Conservation (phyloP, 2,113 vertebrate species). For the Phyllostomus hastatus region DNA sequence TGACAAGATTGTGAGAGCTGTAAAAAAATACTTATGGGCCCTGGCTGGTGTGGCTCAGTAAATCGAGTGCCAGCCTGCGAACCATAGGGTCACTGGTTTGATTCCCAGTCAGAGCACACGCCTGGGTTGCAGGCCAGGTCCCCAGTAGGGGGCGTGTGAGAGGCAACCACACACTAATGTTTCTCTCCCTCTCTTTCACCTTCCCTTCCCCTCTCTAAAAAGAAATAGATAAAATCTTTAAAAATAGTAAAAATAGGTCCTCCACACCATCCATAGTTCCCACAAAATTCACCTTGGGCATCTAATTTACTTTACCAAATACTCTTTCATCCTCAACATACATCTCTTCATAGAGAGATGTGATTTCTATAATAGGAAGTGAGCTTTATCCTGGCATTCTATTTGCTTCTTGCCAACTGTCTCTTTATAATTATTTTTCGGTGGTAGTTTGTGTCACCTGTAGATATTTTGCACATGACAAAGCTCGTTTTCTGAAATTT, state of each 20-base stretch:
- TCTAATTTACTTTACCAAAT: background rate
- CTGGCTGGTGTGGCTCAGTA: no score
- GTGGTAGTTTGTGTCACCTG: background rate
- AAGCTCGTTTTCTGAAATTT: background rate
- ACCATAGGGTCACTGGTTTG: no score
- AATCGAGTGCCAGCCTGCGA: no score
- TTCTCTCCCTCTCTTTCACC: no score
- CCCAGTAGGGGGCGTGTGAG: no score
- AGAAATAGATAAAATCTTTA: no score
- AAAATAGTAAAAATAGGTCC: background rate
- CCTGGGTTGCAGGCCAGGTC: no score
- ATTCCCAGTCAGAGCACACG: no score
- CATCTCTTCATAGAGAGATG: background rate
- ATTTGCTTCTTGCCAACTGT: background rate
- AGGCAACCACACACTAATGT: no score
- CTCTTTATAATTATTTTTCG: background rate
- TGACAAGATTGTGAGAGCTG: no score
- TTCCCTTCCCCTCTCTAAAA: no score
- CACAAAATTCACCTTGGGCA: background rate
- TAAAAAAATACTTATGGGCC: no score
- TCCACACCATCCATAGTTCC: background rate
- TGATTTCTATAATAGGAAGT: background rate
- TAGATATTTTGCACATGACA: background rate
- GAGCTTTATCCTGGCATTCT: background rate
- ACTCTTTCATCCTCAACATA: background rate